Percentiles rank a stretch among this genome's conserved stretches.
These are phyloP conservation scores for Pogona vitticeps DNA, from an alignment of 2,113 vertebrate genomes.

Conservation along the genomic window DNA sequence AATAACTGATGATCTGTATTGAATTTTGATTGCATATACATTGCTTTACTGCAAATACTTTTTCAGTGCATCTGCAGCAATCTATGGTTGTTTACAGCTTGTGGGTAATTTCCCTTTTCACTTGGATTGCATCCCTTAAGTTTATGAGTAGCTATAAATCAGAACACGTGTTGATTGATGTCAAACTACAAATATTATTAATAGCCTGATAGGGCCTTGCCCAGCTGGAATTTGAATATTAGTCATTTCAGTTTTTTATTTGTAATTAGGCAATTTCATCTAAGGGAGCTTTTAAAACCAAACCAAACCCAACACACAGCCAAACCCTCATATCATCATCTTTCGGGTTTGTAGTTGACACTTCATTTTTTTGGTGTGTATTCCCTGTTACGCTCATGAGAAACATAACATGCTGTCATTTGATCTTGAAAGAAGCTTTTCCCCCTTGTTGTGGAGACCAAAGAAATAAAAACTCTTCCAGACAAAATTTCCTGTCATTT, in stretches of 20 bases:
- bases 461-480: neutral
- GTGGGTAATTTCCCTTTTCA: slow-evolving; percentile 29
- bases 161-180: slow-evolving; percentile 24
- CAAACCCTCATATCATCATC: neutral
- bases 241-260: slow-evolving; percentile 35
- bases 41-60: slow-evolving; percentile 21
- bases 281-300: neutral
- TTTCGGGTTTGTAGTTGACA: neutral
- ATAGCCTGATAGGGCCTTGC: neutral
- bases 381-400: neutral
- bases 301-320: neutral
- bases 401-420: slow-evolving; percentile 24
- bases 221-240: slow-evolving; percentile 34
- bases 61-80: slow-evolving; percentile 32
- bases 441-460: neutral
- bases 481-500: neutral
- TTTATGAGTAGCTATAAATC: slow-evolving; percentile 1
- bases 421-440: slow-evolving; percentile 10
- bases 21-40: slow-evolving; percentile 25
- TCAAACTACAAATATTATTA: slow-evolving; percentile 31
- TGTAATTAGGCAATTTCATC: slow-evolving; percentile 41
- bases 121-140: slow-evolving; percentile 14
- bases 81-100: slow-evolving; percentile 37
- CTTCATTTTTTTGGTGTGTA: slow-evolving; percentile 6
- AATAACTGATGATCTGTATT: slow-evolving; percentile 33